A percentile compares a stretch with the other conserved stretches of the same genome.
phyloP scores from a whole-genome alignment of 2,113 vertebrate genomes.

The Motacilla alba region DNA sequence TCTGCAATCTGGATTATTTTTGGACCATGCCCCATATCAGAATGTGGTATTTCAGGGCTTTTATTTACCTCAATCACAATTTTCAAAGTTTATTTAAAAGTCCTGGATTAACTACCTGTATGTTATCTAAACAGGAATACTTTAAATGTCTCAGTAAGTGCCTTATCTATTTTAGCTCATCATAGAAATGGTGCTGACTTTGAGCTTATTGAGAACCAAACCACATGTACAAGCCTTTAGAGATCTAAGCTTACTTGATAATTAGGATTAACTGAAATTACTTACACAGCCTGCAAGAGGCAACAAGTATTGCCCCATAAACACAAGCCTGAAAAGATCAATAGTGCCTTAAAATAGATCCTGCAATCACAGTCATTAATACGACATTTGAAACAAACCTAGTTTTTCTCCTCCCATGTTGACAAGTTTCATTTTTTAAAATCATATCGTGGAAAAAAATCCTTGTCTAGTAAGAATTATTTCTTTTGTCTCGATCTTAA shows the following conservation, averaged over 20 bases:
- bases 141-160: background rate
- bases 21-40: background rate
- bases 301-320: background rate
- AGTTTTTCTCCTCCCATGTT: background rate
- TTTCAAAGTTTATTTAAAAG: background rate
- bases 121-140: background rate
- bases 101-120: background rate
- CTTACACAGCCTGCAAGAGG: background rate
- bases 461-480: background rate
- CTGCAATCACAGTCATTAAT: background rate
- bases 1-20: background rate
- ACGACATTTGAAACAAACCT: background rate
- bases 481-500: background rate
- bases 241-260: background rate
- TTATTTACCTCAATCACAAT: background rate
- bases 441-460: background rate
- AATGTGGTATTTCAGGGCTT: background rate
- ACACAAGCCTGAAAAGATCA: background rate
- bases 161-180: background rate
- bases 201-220: background rate
- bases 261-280: conserved; percentile 6
- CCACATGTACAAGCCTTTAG: background rate
- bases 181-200: background rate
- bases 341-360: background rate
- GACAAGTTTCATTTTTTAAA: background rate